Percentiles rank a stretch among this genome's conserved stretches.
phyloP scores from a whole-genome alignment of 2,113 vertebrate genomes.

The Emydura subglobosa region DNA sequence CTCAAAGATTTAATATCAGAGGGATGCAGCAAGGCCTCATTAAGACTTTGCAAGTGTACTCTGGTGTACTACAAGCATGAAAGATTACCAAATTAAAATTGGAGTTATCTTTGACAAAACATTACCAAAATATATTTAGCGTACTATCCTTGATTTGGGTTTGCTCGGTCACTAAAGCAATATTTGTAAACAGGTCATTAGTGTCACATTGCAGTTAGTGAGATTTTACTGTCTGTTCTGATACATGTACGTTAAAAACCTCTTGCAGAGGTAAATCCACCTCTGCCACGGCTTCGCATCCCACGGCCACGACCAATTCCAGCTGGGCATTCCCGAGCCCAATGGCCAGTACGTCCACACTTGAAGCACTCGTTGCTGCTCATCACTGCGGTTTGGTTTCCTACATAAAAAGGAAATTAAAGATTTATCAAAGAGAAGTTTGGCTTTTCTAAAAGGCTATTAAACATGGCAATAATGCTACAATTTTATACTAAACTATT shows the following conservation, averaged over 20 bases:
- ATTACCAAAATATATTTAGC: neutral
- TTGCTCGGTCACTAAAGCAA: neutral
- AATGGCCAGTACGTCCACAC: slow-evolving; percentile 95
- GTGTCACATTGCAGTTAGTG: neutral
- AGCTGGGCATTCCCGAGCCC: slow-evolving; percentile 95
- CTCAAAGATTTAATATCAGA: neutral
- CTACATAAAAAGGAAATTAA: slow-evolving; percentile 1
- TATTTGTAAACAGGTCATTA: neutral
- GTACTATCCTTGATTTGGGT: neutral
- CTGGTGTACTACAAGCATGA: neutral
- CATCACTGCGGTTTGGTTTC: slow-evolving; percentile 86
- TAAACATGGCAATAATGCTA: no score
- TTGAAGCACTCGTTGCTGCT: slow-evolving; percentile 97
- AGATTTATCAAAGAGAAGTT: neutral
- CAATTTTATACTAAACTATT: no score
- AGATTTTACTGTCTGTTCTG: neutral
- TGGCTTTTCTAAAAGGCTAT: no score
- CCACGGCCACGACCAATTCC: slow-evolving; percentile 90
- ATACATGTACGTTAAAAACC: slow-evolving; percentile 6
- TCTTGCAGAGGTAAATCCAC: slow-evolving; percentile 79
- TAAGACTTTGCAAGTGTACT: neutral
- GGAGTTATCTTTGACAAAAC: neutral
- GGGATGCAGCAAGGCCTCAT: neutral
- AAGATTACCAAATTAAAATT: neutral
- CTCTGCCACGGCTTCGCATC: slow-evolving; percentile 91